Evolutionary conservation across 2,888 invertebrate species (phyloP).

Genomic region (Argynnis bischoffii): DNA sequence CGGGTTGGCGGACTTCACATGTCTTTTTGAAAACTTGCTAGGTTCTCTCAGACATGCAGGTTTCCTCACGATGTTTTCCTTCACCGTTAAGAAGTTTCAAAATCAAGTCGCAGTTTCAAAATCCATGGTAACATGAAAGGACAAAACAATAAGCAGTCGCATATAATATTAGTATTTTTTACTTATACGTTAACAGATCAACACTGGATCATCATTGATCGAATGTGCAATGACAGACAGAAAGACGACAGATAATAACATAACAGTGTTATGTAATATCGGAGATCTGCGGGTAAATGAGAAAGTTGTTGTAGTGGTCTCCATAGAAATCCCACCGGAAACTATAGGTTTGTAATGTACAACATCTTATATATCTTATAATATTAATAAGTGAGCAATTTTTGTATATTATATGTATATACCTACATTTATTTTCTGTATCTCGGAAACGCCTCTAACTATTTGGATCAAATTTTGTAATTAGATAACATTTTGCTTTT

Average conservation of each 20-base stretch:
- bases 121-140: neutral
- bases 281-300: constrained; percentile 30
- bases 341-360: constrained; percentile 21
- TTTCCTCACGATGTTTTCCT: too few relatives aligned
- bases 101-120: too few relatives aligned
- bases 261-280: constrained; percentile 23
- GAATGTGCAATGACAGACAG: constrained; percentile 16
- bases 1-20: too few relatives aligned
- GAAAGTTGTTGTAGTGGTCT: constrained; percentile 31
- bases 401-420: too few relatives aligned
- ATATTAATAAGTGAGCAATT: too few relatives aligned
- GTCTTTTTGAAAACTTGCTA: too few relatives aligned
- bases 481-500: too few relatives aligned
- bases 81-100: too few relatives aligned
- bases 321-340: constrained; percentile 37
- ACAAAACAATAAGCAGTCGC: neutral
- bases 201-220: constrained; percentile 12
- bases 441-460: too few relatives aligned
- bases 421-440: neutral
- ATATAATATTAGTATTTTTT: neutral
- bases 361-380: too few relatives aligned
- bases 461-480: too few relatives aligned
- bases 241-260: neutral
- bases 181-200: constrained; percentile 18
- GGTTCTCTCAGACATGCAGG: too few relatives aligned